Base-by-base conservation (phyloP, 2,113 vertebrate genomes). In the Entelurus aequoreus region DNA sequence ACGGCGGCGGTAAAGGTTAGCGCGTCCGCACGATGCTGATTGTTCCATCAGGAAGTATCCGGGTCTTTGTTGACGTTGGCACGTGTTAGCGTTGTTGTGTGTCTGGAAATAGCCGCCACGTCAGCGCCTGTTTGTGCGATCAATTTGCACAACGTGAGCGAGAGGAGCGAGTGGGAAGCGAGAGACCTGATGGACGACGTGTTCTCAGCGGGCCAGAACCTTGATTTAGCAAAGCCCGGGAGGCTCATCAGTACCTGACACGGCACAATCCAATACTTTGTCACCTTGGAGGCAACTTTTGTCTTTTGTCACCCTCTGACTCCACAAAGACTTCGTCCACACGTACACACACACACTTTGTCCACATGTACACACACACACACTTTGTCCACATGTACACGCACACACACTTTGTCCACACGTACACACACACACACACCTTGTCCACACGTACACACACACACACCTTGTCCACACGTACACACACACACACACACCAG, bases 21-120 rank as follows among this genome's bases (percentile, higher is more conserved):
- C 82, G 78, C 87, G 79, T 89, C 87, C 92, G 91, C 87, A 89
- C 93, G 93, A 93, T 92, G 92, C 88, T 93, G 93, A 94, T 93
- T 93, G 88, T 91, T 93, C 90, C 92, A 87, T 91, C 91, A 92
- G 90, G 72, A 89, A n/a, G 80, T 92, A 88, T 92, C 93, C 86
- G 92, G 90, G 84, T 84, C 84, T 91, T 85, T 84, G 83, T 90
- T 90, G 87, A 79, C 42, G 9, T 10, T 44, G 42, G 7, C 38
- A 28, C 28, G 28, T 28, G 28, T 19, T 57, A 44, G 19, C 19
- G 19, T 19, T 19, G 19, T 19, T 42, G 55, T 40, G 8, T 44
- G 42, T 44, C 44, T 5, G 55, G 55, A 42, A 57, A 44, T 44
- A 57, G 55, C 38, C 13, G 40, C 37, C 8, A 48, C 52, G 48